phyloP scores from a whole-genome alignment of 2,113 vertebrate species.

The Pterophyllum scalare region DNA sequence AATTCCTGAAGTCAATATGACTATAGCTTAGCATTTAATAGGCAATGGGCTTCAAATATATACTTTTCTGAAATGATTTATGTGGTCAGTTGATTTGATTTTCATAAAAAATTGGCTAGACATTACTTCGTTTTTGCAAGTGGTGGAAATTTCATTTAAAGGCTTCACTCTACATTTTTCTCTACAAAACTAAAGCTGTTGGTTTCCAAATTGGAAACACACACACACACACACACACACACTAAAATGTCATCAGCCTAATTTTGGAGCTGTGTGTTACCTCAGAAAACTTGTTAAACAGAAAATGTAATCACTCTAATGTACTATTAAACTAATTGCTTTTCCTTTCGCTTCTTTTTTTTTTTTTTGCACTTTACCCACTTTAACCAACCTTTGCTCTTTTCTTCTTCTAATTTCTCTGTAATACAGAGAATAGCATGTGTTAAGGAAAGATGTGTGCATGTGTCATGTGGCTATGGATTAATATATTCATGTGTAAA shows the following conservation, averaged over 20 bases:
- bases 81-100: conserved; percentile 43
- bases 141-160: conserved; percentile 52
- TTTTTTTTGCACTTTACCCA: too few relatives aligned
- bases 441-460: not conserved
- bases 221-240: not conserved
- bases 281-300: conserved; percentile 33
- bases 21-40: not conserved
- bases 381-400: not conserved
- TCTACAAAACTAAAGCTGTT: conserved; percentile 18
- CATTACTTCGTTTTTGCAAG: conserved; percentile 16
- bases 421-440: not conserved
- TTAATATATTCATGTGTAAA: not conserved
- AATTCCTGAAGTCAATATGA: not conserved
- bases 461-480: not conserved
- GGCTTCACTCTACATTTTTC: conserved; percentile 36
- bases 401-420: not conserved
- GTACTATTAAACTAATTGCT: conserved; percentile 14
- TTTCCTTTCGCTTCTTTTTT: not conserved
- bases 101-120: conserved; percentile 42
- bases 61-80: conserved; percentile 52
- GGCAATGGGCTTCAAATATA: not conserved
- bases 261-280: conserved; percentile 19
- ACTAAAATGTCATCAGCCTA: conserved; percentile 29
- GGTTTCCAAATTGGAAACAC: conserved; percentile 45
- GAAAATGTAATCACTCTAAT: conserved; percentile 29